Base-by-base conservation (phyloP, 2,797 vertebrate genomes). In the Staurois parvus region DNA sequence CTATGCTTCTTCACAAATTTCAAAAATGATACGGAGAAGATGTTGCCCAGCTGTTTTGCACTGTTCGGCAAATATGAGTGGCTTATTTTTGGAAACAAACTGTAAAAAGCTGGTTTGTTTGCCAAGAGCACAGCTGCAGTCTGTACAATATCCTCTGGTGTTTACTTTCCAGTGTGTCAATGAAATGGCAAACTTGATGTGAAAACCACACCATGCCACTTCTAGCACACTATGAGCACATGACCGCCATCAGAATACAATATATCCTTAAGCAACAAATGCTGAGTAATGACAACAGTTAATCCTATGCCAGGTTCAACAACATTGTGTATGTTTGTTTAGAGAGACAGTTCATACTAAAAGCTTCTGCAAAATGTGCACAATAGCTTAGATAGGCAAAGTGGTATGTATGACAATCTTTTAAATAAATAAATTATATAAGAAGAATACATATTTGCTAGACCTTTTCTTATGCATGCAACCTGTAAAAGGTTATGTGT, bases 41-140 rank as follows among this genome's bases (percentile, higher is more conserved):
- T 42, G n/a, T 42, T 28, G 48, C 26, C 56, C 59, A 21, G 52
- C 15, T 37, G 15, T 28, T 56, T 37, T 68, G 30, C 21, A 68
- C 62, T 48, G 3, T 26, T 67, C 30, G 59, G 56, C 59, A 83
- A 45, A 75, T 17, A 68, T 52, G 28, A 76, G 13, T 52, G 64
- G 34, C 29, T 83, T 83, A 29, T 52, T 83, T 29, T 83, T 83
- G 81, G 72, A 72, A 83, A 32, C 59, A 68, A 42, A 76, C 21
- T n/a, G 52, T 59, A 82, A 82, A 73, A 64, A 82, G 30, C 69
- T 73, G 69, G 52, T 82, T 69, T 64, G 17, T 82, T 59, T 62
- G 70, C 52, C 48, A 82, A 73, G 69, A 17, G 28, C 69, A 68
- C 81, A 83, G 81, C 81, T 83, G 81, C 81, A 32, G 81, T 32